These are phyloP conservation scores for Piprites chloris DNA, from an alignment of 2,113 vertebrate genomes.

Conservation along the genomic window DNA sequence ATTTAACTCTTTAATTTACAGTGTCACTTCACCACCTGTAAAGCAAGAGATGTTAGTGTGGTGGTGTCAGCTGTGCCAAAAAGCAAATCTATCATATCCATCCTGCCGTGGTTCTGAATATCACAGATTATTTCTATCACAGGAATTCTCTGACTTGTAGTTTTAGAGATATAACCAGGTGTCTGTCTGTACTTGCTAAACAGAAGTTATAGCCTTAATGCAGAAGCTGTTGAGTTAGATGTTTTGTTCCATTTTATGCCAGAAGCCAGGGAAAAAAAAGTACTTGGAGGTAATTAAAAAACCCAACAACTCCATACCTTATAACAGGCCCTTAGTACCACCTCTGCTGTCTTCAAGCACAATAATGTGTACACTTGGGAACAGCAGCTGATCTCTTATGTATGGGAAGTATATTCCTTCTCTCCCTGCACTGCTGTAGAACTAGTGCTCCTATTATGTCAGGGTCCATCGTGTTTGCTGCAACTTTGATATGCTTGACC, in stretches of 20 bases:
- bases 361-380: not conserved
- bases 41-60: not conserved
- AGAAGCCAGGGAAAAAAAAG: not conserved
- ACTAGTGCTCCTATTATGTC: conserved; percentile 22
- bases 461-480: not conserved
- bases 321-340: not conserved
- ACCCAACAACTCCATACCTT: not conserved
- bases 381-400: not conserved
- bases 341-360: not conserved
- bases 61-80: not conserved
- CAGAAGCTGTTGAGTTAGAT: not conserved
- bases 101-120: not conserved
- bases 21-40: not conserved
- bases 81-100: not conserved
- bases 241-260: not conserved
- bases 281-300: not conserved
- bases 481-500: conserved; percentile 29
- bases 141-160: not conserved
- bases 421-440: not conserved
- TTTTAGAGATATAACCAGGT: not conserved
- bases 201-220: not conserved
- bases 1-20: not conserved
- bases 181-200: not conserved
- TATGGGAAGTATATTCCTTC: not conserved
- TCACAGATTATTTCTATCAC: not conserved